Evolutionary conservation across 2,888 invertebrate genomes (phyloP).

Genomic region (Cantharis nigra): DNA sequence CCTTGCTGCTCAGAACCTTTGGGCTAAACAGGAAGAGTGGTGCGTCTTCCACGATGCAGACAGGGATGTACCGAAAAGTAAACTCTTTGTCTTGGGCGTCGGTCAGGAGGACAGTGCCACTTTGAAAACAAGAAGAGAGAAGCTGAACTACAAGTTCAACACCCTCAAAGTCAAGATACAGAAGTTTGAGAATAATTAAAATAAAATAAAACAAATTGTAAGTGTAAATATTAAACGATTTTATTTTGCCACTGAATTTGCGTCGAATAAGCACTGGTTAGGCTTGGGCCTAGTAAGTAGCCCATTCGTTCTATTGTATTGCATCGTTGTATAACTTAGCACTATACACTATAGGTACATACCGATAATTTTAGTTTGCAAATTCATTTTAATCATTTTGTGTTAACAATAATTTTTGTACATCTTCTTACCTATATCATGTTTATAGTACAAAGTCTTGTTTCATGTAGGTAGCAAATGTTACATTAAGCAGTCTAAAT

Average conservation of each 20-base stretch:
- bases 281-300: slow-evolving; percentile 8
- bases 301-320: slow-evolving; percentile 19
- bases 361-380: slow-evolving; percentile 21
- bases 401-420: slow-evolving; percentile 17
- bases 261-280: slow-evolving; percentile 27
- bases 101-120: no score
- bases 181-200: neutral
- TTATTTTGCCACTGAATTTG: slow-evolving; percentile 14
- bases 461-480: neutral
- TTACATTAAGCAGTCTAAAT: neutral
- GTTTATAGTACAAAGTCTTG: slow-evolving; percentile 19
- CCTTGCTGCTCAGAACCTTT: no score
- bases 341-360: slow-evolving; percentile 7
- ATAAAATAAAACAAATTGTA: neutral
- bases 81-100: no score
- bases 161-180: no score
- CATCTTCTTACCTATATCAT: slow-evolving; percentile 4
- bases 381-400: slow-evolving; percentile 19
- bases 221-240: neutral
- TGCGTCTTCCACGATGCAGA: no score
- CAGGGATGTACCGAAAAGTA: no score
- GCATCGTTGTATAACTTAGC: slow-evolving; percentile 29
- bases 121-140: no score
- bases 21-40: no score
- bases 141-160: rapidly evolving